These are phyloP conservation scores for Anoplopoma fimbria DNA, from an alignment of 2,113 vertebrate genomes.

Conservation along the genomic window DNA sequence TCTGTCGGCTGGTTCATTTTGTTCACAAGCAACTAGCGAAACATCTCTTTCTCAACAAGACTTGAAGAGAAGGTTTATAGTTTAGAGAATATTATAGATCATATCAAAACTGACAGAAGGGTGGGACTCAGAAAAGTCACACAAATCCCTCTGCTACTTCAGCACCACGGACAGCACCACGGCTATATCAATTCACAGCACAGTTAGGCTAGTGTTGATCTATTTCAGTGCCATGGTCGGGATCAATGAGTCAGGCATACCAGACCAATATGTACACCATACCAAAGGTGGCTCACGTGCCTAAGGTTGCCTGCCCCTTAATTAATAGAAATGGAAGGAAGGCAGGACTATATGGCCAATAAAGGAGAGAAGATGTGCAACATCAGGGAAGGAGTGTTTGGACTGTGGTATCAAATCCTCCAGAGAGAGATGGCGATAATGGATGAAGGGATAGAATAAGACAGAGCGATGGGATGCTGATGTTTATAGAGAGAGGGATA, in stretches of 20 bases:
- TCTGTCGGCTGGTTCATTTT: no score
- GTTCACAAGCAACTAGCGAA: no score
- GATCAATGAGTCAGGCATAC: background rate
- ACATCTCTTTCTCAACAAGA: background rate
- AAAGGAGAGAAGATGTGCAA: background rate
- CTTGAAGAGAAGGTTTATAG: background rate
- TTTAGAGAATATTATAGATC: no score
- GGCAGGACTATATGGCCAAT: background rate
- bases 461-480: slow-evolving; percentile 5
- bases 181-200: background rate
- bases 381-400: background rate
- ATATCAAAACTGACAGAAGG: no score
- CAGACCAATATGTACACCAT: background rate
- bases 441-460: slow-evolving; percentile 3
- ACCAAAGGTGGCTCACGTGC: background rate
- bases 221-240: background rate
- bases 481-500: slow-evolving; percentile 12
- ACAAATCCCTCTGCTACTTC: background rate
- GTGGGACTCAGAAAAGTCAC: no score
- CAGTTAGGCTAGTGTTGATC: background rate
- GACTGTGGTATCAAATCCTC: background rate
- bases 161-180: background rate
- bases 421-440: slow-evolving; percentile 23
- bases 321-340: background rate
- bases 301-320: background rate